A percentile compares a stretch with the other conserved stretches of the same genome.
phyloP scores from a whole-genome alignment of 30 jellyfish, hydroid and myxozoan species.

The Morbakka virulenta region DNA sequence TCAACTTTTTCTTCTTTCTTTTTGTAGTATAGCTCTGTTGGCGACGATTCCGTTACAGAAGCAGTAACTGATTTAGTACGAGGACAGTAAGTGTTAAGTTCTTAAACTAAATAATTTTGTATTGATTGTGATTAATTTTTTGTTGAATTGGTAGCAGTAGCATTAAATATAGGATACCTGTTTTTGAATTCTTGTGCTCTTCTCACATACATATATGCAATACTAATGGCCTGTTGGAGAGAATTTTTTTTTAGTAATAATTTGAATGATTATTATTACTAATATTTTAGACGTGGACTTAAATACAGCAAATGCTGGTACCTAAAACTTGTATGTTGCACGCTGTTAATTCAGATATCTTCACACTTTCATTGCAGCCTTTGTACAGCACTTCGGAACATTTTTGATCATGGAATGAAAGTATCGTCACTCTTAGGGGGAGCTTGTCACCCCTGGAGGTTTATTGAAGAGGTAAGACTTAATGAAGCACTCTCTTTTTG shows the following conservation, averaged over 20 bases:
- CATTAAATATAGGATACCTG: not conserved
- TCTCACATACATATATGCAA: too few species aligned
- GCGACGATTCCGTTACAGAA: conserved; percentile 93
- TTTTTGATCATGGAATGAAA: conserved; percentile 75
- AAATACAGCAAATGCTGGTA: too few species aligned
- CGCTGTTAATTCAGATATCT: not conserved
- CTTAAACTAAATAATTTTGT: too few species aligned
- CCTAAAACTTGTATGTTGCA: too few species aligned
- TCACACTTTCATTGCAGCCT: conserved; percentile 32
- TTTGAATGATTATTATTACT: too few species aligned
- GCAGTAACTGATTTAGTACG: conserved; percentile 90
- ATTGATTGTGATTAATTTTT: too few species aligned
- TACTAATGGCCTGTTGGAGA: too few species aligned
- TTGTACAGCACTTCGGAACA: conserved; percentile 60
- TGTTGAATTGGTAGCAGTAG: not conserved
- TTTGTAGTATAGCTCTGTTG: conserved; percentile 77
- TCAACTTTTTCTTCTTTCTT: not conserved
- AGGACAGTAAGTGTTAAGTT: conserved; percentile 89
- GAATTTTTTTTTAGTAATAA: too few species aligned
- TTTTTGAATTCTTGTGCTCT: too few species aligned
- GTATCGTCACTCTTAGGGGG: conserved; percentile 57
- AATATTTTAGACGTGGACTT: too few species aligned
- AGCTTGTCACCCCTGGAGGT: conserved; percentile 83
- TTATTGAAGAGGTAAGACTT: conserved; percentile 78
- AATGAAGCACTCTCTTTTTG: not conserved